A percentile compares a stretch with the other conserved stretches of the same genome.
These are phyloP conservation scores for Chloropsis hardwickii DNA, from an alignment of 2,113 vertebrate species.

Conservation along the genomic window DNA sequence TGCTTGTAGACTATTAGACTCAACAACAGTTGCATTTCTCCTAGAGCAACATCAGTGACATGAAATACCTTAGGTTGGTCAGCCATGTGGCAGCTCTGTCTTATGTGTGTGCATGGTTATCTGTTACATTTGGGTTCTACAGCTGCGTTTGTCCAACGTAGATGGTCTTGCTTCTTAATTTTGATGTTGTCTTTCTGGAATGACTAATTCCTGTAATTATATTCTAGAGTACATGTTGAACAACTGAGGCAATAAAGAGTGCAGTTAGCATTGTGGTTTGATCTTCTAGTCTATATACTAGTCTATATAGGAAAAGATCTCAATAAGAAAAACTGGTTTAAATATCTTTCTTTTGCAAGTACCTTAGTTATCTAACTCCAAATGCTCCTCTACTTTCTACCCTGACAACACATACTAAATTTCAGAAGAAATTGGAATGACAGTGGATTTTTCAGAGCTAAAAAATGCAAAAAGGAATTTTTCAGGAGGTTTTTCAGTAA, in stretches of 20 bases:
- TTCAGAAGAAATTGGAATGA: neutral
- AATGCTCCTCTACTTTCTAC: neutral
- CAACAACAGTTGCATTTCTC: neutral
- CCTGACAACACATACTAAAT: neutral
- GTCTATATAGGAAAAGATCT: neutral
- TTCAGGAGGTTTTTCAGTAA: neutral
- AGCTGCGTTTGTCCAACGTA: fast-evolving
- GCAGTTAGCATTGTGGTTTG: neutral
- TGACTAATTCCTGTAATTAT: neutral
- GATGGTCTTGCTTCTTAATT: neutral
- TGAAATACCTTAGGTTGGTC: neutral
- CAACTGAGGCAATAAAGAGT: neutral
- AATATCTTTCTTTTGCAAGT: neutral
- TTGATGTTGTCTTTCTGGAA: neutral
- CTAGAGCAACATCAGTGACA: neutral
- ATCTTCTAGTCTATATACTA: neutral
- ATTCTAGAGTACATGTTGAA: neutral
- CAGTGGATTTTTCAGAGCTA: neutral
- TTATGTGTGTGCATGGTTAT: neutral
- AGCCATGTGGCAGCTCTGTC: neutral
- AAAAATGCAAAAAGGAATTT: neutral
- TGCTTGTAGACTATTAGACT: neutral
- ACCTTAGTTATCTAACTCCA: neutral
- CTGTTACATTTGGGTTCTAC: neutral
- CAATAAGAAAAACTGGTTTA: neutral